Base-by-base conservation (phyloP, 2,113 vertebrate genomes). In the Poeciliopsis occidentalis region DNA sequence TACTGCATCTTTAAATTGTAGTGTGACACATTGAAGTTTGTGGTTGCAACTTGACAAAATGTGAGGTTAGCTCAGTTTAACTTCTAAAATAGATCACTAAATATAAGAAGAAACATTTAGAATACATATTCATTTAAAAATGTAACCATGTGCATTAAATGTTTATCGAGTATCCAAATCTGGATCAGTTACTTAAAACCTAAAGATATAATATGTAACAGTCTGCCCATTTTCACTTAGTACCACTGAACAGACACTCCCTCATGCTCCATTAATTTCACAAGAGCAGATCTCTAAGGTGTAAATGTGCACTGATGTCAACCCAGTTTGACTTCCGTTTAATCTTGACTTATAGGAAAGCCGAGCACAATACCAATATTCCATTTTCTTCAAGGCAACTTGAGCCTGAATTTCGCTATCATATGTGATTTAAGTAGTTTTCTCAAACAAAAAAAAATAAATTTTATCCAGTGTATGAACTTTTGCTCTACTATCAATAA, bases 281-380 rank as follows among this genome's bases (percentile, higher is more conserved):
- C 64, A n/a, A 44, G 60, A 64, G 19, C 39, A 6, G n/a, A 34
- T 29, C 17, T 22, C 11, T 65, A 51, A 51, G 75, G 34, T 54
- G 19, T 54, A 73, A 80, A 69, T 65, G 69, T 75, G 60, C 71
- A 57, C 27, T 4, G 12, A 31, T 15, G 39, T 66, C 29, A 34
- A 41, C 31, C 60, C 57, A 64, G 22, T 71, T 75, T 78, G 32
- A 75, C 41, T 67, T 60, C 17, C 4, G 11, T 30, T 39, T 22
- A 54, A 39, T 74, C 27, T 64, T 8, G 13, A 1, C 29, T 27
- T 17, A 22, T 72, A 7, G 30, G 26, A 54, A 32, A 41, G 12
- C 3, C 13, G 11, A 63, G 24, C 4, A 39, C 27, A 24, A 60
- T 31, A 12, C 60, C 26, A 24, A 60, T 31, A 17, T 60, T 19